Base-by-base conservation (phyloP, 2,888 invertebrate genomes). In the Callinectes sapidus region DNA sequence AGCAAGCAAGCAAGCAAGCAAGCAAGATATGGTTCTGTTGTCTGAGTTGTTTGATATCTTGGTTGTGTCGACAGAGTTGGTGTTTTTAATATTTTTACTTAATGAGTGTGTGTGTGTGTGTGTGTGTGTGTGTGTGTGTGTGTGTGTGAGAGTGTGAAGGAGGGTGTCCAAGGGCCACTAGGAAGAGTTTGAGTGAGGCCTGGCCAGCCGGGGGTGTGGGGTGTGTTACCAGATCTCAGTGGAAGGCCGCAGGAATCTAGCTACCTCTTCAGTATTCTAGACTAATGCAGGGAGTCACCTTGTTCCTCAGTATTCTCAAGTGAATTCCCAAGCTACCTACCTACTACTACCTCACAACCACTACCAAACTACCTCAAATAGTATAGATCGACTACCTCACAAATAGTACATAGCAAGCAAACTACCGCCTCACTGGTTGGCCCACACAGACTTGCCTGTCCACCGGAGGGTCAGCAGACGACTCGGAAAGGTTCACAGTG, bases 201-300 rank as follows among this genome's bases (percentile, higher is more conserved):
- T 35, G 32, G 14, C 28, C 28, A n/a, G 28, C 71, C 28, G 35
- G 32, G 81, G 32, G 14, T 81, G 81, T 81, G 32, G 81, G 32
- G 14, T 81, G 81, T 81, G 35, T 81, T 71, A 13, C 13, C 35
- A 81, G 81, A 35, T 81, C 81, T 81, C 81, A 81, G 18, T 71
- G 81, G 81, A 81, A 81, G 35, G 81, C 81, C 81, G 6, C 81
- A 81, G 81, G 35, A 81, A 81, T 81, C 81, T n/a, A 81, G 14
- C 81, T 81, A 35, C 32, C 71, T 35, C 13, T 81, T 35, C 81
- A 81, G 81, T 81, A 81, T 81, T 81, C 2, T 81, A 81, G 81
- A 35, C 32, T 81, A 81, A 81, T 81, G 81, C 32, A 81, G 81
- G 35, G 35, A 81, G 35, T 32, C 35, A 81, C 14, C 35, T 35